Conservation (phyloP, 2,113 vertebrate genomes). For the Ahaetulla prasina region DNA sequence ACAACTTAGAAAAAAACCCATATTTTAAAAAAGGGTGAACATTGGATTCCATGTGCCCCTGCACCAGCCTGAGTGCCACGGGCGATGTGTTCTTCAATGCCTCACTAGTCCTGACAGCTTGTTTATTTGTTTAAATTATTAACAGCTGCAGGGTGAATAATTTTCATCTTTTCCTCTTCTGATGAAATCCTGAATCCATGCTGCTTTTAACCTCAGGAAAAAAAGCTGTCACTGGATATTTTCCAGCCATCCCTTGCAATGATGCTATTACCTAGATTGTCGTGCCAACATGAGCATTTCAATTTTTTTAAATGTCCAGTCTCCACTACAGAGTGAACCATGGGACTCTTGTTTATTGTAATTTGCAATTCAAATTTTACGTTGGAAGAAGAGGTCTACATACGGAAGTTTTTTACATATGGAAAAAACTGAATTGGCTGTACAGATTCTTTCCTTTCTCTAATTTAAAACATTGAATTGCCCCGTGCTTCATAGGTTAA, state of each 20-base stretch:
- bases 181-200: background rate
- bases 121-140: background rate
- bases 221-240: background rate
- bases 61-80: background rate
- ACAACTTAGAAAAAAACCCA: no score
- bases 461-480: background rate
- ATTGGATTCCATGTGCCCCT: background rate
- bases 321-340: background rate
- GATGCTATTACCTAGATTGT: background rate
- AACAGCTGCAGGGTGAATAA: background rate
- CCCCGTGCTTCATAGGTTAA: background rate
- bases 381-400: background rate
- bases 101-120: background rate
- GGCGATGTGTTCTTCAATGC: background rate
- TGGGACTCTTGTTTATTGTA: background rate
- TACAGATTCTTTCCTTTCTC: background rate
- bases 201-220: background rate
- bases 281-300: background rate
- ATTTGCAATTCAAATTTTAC: background rate
- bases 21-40: background rate
- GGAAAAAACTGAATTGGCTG: background rate
- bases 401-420: background rate
- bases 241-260: background rate
- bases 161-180: background rate
- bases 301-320: background rate